Conservation (phyloP, 1,140 invertebrate genomes). For the Cydia strobilella region DNA sequence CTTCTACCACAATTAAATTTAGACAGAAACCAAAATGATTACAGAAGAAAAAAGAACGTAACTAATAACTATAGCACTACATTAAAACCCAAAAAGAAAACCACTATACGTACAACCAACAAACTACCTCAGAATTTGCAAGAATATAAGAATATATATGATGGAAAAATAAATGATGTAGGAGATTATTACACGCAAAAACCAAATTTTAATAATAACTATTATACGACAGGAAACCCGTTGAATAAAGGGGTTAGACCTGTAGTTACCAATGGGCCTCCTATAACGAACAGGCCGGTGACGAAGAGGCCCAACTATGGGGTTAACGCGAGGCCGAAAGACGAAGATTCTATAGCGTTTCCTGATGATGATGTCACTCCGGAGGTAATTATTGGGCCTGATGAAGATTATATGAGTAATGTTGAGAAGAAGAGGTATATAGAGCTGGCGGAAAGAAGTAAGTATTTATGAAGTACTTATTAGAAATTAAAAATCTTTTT, state of each 20-base stretch:
- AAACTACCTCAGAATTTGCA: background rate
- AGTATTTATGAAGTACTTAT: conserved; percentile 40
- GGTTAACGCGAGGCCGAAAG: conserved; percentile 34
- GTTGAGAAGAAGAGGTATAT: conserved; percentile 55
- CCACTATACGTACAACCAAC: background rate
- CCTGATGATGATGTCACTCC: conserved; percentile 42
- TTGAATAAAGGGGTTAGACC: conserved; percentile 56
- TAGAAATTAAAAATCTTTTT: no score
- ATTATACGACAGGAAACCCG: conserved; percentile 50
- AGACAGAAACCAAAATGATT: conserved; percentile 33
- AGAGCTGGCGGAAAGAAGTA: conserved; percentile 62
- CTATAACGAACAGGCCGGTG: conserved; percentile 64
- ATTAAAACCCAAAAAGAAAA: conserved; percentile 20
- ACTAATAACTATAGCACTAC: conserved; percentile 6
- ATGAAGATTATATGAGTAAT: conserved; percentile 60
- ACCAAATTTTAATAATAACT: conserved; percentile 27
- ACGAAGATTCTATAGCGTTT: conserved; percentile 35
- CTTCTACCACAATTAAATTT: background rate
- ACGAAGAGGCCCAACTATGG: conserved; percentile 38
- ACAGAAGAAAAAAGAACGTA: conserved; percentile 44
- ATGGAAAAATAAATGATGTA: conserved; percentile 30
- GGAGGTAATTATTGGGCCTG: conserved; percentile 52
- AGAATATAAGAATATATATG: conserved; percentile 25
- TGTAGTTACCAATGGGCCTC: conserved; percentile 49
- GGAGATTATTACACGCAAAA: conserved; percentile 20